Conservation (phyloP, 2,113 vertebrate species). For the Hippocampus barbouri region DNA sequence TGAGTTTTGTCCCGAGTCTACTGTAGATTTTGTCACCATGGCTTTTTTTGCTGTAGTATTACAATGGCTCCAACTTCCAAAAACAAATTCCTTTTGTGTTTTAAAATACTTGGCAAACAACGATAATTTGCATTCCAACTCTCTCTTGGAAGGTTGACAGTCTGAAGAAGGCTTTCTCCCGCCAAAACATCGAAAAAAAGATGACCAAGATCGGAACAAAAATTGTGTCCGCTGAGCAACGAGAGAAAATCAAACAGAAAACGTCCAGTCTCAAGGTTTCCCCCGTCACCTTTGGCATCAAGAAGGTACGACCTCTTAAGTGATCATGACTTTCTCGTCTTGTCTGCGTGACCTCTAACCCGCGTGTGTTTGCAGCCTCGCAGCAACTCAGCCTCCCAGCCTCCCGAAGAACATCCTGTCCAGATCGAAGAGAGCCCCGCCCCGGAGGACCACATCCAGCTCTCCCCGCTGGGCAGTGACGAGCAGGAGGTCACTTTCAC, state of each 20-base stretch:
- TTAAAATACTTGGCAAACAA: not conserved
- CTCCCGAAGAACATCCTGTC: slow-evolving; percentile 32
- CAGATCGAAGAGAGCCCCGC: slow-evolving; percentile 11
- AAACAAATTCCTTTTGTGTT: not conserved
- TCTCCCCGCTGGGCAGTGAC: slow-evolving; percentile 23
- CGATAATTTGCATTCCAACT: not conserved
- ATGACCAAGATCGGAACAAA: slow-evolving; percentile 92
- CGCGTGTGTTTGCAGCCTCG: slow-evolving; percentile 38
- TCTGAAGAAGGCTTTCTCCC: slow-evolving; percentile 93
- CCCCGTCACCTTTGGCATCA: slow-evolving; percentile 65
- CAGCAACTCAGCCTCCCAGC: slow-evolving; percentile 46
- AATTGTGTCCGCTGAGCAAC: slow-evolving; percentile 86
- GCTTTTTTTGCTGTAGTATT: no score
- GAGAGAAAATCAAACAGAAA: slow-evolving; percentile 93
- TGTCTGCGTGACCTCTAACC: slow-evolving; percentile 6
- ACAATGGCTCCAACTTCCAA: not conserved
- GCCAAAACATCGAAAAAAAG: slow-evolving; percentile 94
- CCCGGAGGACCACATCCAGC: slow-evolving; percentile 42
- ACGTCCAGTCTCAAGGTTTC: slow-evolving; percentile 82
- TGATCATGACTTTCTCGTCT: not conserved
- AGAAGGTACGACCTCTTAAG: slow-evolving; percentile 43
- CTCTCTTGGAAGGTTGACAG: slow-evolving; percentile 79
- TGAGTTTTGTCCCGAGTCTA: no score
- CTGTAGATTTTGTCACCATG: no score
- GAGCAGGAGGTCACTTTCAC: slow-evolving; percentile 66